Evolutionary conservation across 2,113 vertebrate genomes (phyloP).

Genomic region (Ophiodon elongatus): DNA sequence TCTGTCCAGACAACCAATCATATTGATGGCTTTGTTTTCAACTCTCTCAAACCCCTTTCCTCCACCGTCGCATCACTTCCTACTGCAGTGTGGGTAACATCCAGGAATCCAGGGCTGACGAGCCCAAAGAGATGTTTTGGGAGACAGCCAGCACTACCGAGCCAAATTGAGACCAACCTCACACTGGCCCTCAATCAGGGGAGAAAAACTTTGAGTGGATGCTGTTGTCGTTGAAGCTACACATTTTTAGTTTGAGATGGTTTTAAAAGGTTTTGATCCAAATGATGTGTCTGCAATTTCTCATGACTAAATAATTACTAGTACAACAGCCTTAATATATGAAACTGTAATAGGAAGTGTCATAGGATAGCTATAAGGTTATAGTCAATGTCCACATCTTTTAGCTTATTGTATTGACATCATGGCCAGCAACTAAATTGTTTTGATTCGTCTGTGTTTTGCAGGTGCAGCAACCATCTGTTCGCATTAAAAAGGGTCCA

Average conservation of each 20-base stretch:
- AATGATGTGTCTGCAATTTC: background rate
- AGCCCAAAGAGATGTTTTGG: slow-evolving; percentile 78
- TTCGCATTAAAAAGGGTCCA: background rate
- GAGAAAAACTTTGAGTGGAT: slow-evolving; percentile 28
- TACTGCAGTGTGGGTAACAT: slow-evolving; percentile 75
- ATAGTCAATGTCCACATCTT: background rate
- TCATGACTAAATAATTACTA: background rate
- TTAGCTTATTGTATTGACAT: background rate
- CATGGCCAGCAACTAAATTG: background rate
- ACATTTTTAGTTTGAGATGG: background rate
- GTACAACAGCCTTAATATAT: background rate
- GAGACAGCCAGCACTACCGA: slow-evolving; percentile 58
- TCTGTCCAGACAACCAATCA: slow-evolving; percentile 82
- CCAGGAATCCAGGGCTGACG: slow-evolving; percentile 74
- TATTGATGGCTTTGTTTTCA: slow-evolving; percentile 82
- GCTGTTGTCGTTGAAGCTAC: slow-evolving; percentile 17
- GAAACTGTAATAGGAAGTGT: background rate
- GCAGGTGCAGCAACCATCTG: background rate
- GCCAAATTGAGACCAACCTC: slow-evolving; percentile 60
- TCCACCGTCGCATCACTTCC: slow-evolving; percentile 70
- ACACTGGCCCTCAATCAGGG: slow-evolving; percentile 35
- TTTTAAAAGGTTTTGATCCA: background rate
- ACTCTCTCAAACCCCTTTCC: slow-evolving; percentile 51
- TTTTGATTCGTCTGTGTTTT: background rate
- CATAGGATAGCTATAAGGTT: background rate